These are phyloP conservation scores for Propsilocerus akamusi DNA, from an alignment of 1,140 invertebrate genomes.

Conservation along the genomic window DNA sequence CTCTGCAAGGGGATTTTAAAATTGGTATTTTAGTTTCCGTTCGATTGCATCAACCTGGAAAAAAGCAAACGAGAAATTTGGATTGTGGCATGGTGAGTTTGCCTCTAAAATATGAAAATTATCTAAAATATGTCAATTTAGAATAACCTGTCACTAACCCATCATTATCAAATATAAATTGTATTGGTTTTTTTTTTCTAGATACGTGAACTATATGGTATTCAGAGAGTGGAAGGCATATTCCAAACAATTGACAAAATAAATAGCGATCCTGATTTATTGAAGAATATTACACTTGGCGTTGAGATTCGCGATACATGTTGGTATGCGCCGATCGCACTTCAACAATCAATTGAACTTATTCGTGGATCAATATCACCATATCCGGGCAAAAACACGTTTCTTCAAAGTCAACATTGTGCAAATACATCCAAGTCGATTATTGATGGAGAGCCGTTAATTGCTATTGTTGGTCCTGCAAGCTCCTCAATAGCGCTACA, in stretches of 20 bases:
- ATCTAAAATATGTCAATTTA: no score
- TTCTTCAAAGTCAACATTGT: slow-evolving; percentile 5
- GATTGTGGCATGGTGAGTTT: not conserved
- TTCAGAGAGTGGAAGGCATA: slow-evolving; percentile 56
- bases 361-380: slow-evolving; percentile 46
- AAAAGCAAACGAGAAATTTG: not conserved
- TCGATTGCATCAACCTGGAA: not conserved
- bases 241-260: slow-evolving; percentile 31
- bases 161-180: no score
- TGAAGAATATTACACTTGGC: slow-evolving; percentile 41
- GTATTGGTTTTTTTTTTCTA: slow-evolving; percentile 7
- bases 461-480: slow-evolving; percentile 51
- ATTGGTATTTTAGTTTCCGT: not conserved
- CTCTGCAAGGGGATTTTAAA: not conserved
- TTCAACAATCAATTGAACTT: slow-evolving; percentile 59
- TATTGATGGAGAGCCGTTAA: slow-evolving; percentile 28
- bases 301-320: slow-evolving; percentile 65
- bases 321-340: slow-evolving; percentile 58
- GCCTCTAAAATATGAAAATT: not conserved
- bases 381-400: slow-evolving; percentile 8
- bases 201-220: slow-evolving; percentile 56
- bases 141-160: no score
- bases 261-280: slow-evolving; percentile 26
- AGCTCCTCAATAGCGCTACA: slow-evolving; percentile 43
- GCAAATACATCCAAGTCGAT: not conserved